Evolutionary conservation across 2,797 vertebrate genomes (phyloP).

Genomic region (Phylloscopus collybita): DNA sequence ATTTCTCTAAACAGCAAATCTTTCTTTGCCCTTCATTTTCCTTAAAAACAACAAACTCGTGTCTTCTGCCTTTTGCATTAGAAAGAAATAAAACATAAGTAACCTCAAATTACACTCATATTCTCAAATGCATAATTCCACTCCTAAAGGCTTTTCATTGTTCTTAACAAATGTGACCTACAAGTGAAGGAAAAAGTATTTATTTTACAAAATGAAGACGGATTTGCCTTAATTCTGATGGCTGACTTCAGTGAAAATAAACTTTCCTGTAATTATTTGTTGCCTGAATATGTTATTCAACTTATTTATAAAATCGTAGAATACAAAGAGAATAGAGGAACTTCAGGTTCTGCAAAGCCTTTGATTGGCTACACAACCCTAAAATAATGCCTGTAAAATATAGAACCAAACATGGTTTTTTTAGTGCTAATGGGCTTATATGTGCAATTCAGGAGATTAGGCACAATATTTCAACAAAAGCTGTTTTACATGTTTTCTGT

Average conservation of each 20-base stretch:
- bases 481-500: neutral
- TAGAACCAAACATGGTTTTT: neutral
- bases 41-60: neutral
- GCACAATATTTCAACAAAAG: neutral
- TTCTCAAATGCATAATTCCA: neutral
- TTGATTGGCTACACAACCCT: neutral
- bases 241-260: neutral
- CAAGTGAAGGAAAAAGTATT: neutral
- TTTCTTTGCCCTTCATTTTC: neutral
- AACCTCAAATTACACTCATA: neutral
- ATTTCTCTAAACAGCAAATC: neutral
- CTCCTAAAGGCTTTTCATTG: neutral
- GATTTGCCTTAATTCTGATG: neutral
- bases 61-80: neutral
- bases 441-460: neutral
- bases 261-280: neutral
- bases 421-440: neutral
- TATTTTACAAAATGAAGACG: neutral
- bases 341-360: neutral
- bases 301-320: neutral
- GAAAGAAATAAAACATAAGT: neutral
- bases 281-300: neutral
- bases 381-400: neutral
- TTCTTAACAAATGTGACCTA: neutral
- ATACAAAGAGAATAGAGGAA: neutral